Conservation (phyloP, 2,888 invertebrate species). For the Griposia aprilina region DNA sequence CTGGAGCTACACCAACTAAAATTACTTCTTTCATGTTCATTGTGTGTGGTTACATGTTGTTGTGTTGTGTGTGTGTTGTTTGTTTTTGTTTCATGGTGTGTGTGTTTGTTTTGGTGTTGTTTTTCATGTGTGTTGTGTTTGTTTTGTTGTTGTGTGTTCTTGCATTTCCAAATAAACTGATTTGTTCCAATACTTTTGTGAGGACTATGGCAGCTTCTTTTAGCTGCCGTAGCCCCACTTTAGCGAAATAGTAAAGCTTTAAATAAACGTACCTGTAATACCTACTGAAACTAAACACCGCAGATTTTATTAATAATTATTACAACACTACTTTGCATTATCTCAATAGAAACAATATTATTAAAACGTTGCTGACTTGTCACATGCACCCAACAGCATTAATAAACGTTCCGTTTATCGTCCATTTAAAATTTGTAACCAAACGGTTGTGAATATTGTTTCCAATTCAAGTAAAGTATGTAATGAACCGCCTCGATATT, state of each 20-base stretch:
- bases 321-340: slow-evolving; percentile 9
- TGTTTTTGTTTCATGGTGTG: no score
- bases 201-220: background rate
- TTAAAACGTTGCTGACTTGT: slow-evolving; percentile 25
- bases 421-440: slow-evolving; percentile 20
- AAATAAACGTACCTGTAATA: background rate
- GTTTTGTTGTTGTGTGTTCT: background rate
- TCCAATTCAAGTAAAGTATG: slow-evolving; percentile 33
- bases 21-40: no score
- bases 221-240: no score
- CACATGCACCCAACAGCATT: slow-evolving; percentile 18
- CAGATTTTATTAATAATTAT: slow-evolving; percentile 4
- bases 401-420: slow-evolving; percentile 33
- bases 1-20: background rate
- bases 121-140: no score
- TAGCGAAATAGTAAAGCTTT: background rate
- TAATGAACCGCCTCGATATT: slow-evolving; percentile 19
- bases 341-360: slow-evolving; percentile 35
- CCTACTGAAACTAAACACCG: background rate
- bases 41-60: no score
- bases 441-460: slow-evolving; percentile 29
- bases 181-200: background rate
- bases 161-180: background rate
- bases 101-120: background rate
- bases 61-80: no score